These are phyloP conservation scores for Passerina amoena DNA, from an alignment of 2,113 vertebrate genomes.

Conservation along the genomic window DNA sequence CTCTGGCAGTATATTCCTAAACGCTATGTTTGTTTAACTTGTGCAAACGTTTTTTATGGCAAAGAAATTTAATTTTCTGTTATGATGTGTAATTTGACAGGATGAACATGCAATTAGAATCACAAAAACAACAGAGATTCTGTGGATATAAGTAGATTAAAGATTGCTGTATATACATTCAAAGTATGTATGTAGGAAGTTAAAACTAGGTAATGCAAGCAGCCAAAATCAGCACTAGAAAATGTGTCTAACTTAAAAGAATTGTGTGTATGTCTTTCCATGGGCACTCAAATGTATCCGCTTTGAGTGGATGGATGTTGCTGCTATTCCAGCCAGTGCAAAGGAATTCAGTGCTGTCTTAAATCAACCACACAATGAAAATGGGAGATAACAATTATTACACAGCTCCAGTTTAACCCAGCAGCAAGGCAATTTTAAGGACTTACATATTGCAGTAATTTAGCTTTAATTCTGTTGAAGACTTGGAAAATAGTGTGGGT, in stretches of 20 bases:
- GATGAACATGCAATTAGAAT: slow-evolving; percentile 28
- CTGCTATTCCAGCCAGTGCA: background rate
- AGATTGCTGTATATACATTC: background rate
- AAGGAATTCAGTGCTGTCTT: background rate
- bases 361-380: background rate
- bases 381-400: background rate
- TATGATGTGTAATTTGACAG: slow-evolving; percentile 5
- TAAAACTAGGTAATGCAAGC: background rate
- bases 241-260: background rate
- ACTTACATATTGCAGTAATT: background rate
- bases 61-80: slow-evolving; percentile 36
- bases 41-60: background rate
- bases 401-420: background rate
- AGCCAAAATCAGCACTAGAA: background rate
- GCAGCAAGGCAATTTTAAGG: background rate
- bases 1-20: background rate
- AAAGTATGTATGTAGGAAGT: background rate
- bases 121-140: slow-evolving; percentile 13
- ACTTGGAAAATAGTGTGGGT: background rate
- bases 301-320: background rate
- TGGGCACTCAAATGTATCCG: background rate
- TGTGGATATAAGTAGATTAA: background rate
- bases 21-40: accelerated
- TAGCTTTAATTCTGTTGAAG: background rate
- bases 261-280: background rate